Conservation (phyloP, 2,797 vertebrate species). For the Falco naumanni region DNA sequence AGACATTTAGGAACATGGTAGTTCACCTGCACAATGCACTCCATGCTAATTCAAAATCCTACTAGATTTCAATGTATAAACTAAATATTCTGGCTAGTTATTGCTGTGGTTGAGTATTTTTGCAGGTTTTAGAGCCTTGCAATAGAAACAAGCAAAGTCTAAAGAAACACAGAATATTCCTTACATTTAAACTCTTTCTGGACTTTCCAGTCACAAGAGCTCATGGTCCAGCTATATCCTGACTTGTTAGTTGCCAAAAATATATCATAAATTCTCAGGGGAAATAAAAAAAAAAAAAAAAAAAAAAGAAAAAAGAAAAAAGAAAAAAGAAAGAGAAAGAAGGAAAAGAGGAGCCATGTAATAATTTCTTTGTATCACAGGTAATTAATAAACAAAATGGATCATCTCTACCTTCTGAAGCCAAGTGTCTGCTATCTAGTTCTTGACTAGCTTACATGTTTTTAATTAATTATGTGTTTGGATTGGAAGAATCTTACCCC, state of each 20-base stretch:
- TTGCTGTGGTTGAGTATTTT: neutral
- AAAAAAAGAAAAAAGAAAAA: neutral
- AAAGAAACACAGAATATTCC: neutral
- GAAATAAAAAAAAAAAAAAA: too few relatives aligned
- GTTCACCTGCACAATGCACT: neutral
- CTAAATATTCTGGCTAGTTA: neutral
- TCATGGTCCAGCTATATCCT: neutral
- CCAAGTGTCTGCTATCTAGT: neutral
- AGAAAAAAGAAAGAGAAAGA: neutral
- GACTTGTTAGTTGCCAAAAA: neutral
- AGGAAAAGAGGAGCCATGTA: neutral
- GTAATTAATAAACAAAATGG: neutral
- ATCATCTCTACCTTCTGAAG: neutral
- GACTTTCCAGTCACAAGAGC: neutral
- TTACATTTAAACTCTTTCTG: neutral
- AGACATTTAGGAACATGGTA: neutral
- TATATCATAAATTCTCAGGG: neutral
- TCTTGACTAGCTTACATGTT: neutral
- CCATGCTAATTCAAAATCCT: neutral
- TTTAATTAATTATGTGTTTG: conserved; percentile 44
- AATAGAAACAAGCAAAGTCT: neutral
- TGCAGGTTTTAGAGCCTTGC: neutral
- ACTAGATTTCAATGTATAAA: neutral
- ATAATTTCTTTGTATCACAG: neutral
- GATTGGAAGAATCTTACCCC: neutral